These are phyloP conservation scores for Callosobruchus maculatus DNA, from an alignment of 2,888 invertebrate genomes.

Conservation along the genomic window DNA sequence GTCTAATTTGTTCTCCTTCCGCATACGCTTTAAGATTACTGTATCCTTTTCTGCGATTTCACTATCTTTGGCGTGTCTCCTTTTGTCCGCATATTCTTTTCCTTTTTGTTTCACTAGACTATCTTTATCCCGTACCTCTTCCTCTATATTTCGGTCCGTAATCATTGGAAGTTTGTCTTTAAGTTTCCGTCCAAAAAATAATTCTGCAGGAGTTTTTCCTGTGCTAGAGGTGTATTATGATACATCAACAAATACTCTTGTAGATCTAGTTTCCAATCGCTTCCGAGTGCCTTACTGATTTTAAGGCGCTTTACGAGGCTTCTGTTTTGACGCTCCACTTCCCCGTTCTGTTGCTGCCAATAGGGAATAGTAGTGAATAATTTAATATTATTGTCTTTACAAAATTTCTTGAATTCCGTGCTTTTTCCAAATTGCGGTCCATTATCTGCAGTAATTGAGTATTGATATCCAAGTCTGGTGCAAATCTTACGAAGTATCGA, in stretches of 20 bases:
- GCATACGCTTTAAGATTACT: too few relatives aligned
- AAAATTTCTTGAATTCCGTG: conserved; percentile 24
- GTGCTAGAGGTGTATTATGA: background rate
- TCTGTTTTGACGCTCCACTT: conserved; percentile 13
- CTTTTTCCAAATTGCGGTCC: conserved; percentile 24
- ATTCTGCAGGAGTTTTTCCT: background rate
- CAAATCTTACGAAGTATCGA: conserved; percentile 22
- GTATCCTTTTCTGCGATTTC: background rate
- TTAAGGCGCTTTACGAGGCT: conserved; percentile 15
- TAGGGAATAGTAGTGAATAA: conserved; percentile 18
- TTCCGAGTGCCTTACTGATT: too few relatives aligned
- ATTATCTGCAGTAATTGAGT: conserved; percentile 22
- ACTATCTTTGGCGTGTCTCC: background rate
- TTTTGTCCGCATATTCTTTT: conserved; percentile 9
- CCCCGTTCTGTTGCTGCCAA: conserved; percentile 21
- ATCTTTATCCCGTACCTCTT: conserved; percentile 8
- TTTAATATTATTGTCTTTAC: conserved; percentile 17
- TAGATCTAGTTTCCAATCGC: conserved; percentile 1
- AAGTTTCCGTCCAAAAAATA: background rate
- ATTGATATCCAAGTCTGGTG: conserved; percentile 19
- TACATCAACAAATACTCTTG: background rate
- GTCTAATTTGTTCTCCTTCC: background rate
- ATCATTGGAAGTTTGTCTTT: background rate
- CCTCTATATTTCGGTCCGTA: background rate
- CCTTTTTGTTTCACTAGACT: conserved; percentile 6